These are phyloP conservation scores for Naja naja DNA, from an alignment of 2,113 vertebrate species.

Conservation along the genomic window DNA sequence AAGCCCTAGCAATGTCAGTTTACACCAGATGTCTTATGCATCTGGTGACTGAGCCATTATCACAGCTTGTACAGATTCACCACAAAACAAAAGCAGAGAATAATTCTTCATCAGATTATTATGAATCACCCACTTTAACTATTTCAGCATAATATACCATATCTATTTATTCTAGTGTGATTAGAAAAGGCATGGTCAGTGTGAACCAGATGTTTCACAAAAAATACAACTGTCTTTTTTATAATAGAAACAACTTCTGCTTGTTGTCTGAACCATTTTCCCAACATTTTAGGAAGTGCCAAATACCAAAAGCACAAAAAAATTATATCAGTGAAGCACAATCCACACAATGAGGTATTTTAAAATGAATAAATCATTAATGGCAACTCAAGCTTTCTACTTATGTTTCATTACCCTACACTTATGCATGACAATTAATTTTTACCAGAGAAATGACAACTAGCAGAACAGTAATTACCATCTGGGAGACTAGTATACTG, in stretches of 20 bases:
- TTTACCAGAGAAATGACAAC: not conserved
- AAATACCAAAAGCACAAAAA: not conserved
- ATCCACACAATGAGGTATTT: slow-evolving; percentile 39
- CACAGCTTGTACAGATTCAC: not conserved
- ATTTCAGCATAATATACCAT: not conserved
- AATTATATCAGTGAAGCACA: slow-evolving; percentile 11
- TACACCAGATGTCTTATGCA: not conserved
- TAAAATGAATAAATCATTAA: slow-evolving; percentile 41
- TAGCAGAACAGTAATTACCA: slow-evolving; percentile 16
- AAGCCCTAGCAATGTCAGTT: not conserved
- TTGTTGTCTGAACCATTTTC: slow-evolving; percentile 28
- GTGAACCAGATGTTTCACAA: slow-evolving; percentile 3
- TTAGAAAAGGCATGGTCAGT: not conserved
- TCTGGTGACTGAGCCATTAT: not conserved
- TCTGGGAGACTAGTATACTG: slow-evolving; percentile 18
- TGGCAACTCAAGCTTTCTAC: slow-evolving; percentile 12
- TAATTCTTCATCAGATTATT: not conserved
- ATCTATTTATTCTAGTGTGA: not conserved
- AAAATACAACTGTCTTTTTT: rapidly evolving
- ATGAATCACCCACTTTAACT: not conserved
- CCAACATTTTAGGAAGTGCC: slow-evolving; percentile 16
- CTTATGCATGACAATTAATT: slow-evolving; percentile 1
- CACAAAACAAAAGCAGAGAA: not conserved
- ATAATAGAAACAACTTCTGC: not conserved
- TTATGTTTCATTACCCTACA: slow-evolving; percentile 17